phyloP scores from a whole-genome alignment of 2,888 invertebrate species.

The Hyalella azteca region DNA sequence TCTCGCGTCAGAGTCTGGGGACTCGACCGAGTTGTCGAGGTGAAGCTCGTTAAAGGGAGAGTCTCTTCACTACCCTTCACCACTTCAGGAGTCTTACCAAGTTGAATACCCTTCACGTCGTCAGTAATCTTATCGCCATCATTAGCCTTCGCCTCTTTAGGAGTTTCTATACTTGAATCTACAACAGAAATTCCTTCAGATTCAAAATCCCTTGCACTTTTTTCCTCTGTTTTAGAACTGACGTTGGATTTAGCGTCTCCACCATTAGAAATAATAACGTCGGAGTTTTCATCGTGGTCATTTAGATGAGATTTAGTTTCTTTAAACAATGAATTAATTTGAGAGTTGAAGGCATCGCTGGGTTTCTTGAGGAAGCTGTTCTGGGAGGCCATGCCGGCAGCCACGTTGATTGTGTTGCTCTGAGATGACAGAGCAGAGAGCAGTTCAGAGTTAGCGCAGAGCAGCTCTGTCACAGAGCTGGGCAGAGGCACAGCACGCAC shows the following conservation, averaged over 20 bases:
- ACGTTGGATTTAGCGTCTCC: no score
- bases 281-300: neutral
- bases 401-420: neutral
- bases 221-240: no score
- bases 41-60: no score
- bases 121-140: conserved; percentile 42
- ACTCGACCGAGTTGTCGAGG: neutral
- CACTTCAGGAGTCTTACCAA: neutral
- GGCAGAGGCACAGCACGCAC: conserved; percentile 82
- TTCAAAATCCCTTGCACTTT: no score
- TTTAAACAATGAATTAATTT: neutral
- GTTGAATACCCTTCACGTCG: neutral
- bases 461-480: conserved; percentile 70
- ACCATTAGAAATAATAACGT: no score
- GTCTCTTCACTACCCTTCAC: no score
- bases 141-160: neutral
- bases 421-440: conserved; percentile 68
- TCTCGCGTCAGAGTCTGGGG: conserved; percentile 60
- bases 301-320: neutral
- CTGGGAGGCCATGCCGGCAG: neutral
- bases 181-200: neutral
- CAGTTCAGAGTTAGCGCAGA: conserved; percentile 75
- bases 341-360: neutral
- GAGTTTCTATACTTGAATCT: neutral
- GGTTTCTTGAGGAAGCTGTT: neutral